Conservation (phyloP, 2,113 vertebrate genomes). For the Cheilinus undulatus region DNA sequence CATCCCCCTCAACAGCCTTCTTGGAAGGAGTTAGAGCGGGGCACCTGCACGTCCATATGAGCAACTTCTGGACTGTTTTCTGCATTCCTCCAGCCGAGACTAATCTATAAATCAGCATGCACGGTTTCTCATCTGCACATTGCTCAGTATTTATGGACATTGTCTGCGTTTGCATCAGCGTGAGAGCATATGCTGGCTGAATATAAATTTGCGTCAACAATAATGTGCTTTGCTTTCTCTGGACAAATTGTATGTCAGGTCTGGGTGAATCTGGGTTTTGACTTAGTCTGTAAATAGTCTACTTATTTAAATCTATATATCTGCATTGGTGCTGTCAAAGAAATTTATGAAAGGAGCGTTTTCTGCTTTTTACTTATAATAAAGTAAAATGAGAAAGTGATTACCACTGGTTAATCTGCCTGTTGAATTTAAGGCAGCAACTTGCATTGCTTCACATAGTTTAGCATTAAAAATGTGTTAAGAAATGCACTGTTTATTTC, state of each 20-base stretch:
- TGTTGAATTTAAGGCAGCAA: background rate
- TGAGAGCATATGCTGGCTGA: background rate
- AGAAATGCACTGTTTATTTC: no score
- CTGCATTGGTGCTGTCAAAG: no score
- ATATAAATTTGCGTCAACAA: background rate
- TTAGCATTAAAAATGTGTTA: background rate
- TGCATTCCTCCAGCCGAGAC: slow-evolving; percentile 48
- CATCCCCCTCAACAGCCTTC: slow-evolving; percentile 31
- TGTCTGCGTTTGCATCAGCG: slow-evolving; percentile 17
- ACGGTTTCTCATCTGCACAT: slow-evolving; percentile 17
- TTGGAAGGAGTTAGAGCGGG: slow-evolving; percentile 28
- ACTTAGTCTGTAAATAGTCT: background rate
- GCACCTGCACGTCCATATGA: slow-evolving; percentile 41
- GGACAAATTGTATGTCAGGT: background rate
- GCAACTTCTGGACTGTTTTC: slow-evolving; percentile 26
- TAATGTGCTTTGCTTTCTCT: background rate
- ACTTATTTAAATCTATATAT: background rate
- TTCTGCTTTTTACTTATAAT: background rate
- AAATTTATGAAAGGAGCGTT: background rate
- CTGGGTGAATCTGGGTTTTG: background rate
- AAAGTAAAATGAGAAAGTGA: background rate
- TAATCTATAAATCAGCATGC: slow-evolving; percentile 51
- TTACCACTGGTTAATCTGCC: background rate
- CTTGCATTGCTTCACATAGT: background rate
- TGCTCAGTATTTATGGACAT: slow-evolving; percentile 30